phyloP scores from a whole-genome alignment of 2,113 vertebrate species.

The Ailuropoda melanoleuca region DNA sequence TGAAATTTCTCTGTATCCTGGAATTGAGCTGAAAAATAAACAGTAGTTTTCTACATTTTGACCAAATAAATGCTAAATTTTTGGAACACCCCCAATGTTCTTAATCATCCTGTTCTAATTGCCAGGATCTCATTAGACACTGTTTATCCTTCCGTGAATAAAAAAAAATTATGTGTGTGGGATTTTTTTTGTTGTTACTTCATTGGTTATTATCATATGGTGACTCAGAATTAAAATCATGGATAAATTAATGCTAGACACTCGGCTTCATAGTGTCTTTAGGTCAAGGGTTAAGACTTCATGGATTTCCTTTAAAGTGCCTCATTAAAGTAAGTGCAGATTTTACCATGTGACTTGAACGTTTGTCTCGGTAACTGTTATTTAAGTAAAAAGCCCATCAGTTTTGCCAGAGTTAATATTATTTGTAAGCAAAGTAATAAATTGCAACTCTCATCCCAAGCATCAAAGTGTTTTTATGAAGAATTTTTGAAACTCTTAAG shows the following conservation, averaged over 20 bases:
- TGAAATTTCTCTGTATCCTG: not conserved
- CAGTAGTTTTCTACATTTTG: not conserved
- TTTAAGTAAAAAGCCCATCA: slow-evolving; percentile 8
- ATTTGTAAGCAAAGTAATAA: slow-evolving; percentile 32
- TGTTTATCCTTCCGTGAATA: not conserved
- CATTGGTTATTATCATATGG: not conserved
- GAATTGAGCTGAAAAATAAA: slow-evolving; percentile 40
- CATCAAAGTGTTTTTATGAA: slow-evolving; percentile 17
- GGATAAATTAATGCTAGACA: slow-evolving; percentile 15
- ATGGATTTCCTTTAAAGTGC: not conserved
- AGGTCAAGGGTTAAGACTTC: not conserved
- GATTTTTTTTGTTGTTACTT: not conserved
- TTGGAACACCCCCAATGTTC: not conserved
- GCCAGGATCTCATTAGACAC: not conserved
- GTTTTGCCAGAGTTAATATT: slow-evolving; percentile 10
- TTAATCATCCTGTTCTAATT: not conserved
- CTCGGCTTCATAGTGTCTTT: not conserved
- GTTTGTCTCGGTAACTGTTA: slow-evolving; percentile 48
- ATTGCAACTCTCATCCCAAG: not conserved
- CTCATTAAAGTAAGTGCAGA: slow-evolving; percentile 40
- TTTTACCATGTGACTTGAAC: slow-evolving; percentile 10
- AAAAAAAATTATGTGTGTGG: slow-evolving; percentile 21
- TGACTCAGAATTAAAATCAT: not conserved
- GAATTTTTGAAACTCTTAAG: slow-evolving; percentile 24
- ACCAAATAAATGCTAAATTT: not conserved